Percentiles rank a stretch among this genome's conserved stretches.
phyloP scores from a whole-genome alignment of 2,888 invertebrate genomes.

The Dimorphilus gyrociliatus region DNA sequence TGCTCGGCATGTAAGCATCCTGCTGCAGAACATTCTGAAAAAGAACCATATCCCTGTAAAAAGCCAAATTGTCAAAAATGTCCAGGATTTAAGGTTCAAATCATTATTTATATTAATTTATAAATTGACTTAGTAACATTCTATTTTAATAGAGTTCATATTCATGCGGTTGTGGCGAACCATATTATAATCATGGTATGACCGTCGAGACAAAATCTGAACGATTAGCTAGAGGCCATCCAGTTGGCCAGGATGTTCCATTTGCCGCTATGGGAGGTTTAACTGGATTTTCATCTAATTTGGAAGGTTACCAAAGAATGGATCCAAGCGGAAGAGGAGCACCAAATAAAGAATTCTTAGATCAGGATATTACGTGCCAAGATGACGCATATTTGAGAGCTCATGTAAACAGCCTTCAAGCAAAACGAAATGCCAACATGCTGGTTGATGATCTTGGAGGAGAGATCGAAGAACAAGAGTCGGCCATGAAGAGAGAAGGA shows the following conservation, averaged over 20 bases:
- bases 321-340: constrained; percentile 37
- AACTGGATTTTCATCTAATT: constrained; percentile 36
- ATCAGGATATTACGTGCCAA: constrained; percentile 29
- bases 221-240: constrained; percentile 32
- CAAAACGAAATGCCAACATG: constrained; percentile 10
- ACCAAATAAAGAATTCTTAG: constrained; percentile 28
- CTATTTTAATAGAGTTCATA: no score
- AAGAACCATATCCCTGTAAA: constrained; percentile 25
- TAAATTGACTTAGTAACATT: no score
- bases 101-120: no score
- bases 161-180: constrained; percentile 32
- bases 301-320: constrained; percentile 34
- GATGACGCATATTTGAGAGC: constrained; percentile 32
- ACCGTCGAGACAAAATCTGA: constrained; percentile 33
- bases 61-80: constrained; percentile 16
- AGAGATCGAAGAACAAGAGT: constrained; percentile 23
- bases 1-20: constrained; percentile 36
- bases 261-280: constrained; percentile 38
- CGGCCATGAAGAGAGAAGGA: constrained; percentile 22
- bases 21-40: constrained; percentile 26
- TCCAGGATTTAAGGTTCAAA: constrained; percentile 11
- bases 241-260: constrained; percentile 28
- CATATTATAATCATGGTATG: constrained; percentile 25
- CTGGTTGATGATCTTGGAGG: constrained; percentile 20
- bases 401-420: constrained; percentile 27